Conservation (phyloP, 2,888 invertebrate species). For the Chrysolina haemoptera region DNA sequence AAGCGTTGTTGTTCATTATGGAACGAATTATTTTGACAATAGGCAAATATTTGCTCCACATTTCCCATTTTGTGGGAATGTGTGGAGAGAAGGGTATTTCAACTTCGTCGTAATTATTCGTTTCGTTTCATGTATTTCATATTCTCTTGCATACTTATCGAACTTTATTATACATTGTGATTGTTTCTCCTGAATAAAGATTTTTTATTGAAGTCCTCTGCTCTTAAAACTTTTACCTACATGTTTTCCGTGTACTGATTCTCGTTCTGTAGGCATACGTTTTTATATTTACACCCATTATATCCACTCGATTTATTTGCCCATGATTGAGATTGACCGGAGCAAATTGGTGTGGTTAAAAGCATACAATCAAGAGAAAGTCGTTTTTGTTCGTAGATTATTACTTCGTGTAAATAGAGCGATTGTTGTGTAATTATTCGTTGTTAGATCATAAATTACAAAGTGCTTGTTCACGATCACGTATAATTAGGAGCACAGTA, state of each 20-base stretch:
- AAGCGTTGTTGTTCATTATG: too few relatives aligned
- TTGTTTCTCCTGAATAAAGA: too few relatives aligned
- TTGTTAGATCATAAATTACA: constrained; percentile 26
- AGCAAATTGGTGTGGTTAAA: constrained; percentile 18
- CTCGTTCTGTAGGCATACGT: neutral
- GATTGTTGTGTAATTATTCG: constrained; percentile 25
- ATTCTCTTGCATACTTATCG: too few relatives aligned
- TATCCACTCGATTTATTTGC: neutral
- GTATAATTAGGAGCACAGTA: constrained; percentile 21
- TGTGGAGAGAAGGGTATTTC: too few relatives aligned
- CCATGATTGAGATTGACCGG: constrained; percentile 5
- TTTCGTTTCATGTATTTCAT: too few relatives aligned
- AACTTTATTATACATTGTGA: neutral
- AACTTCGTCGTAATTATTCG: too few relatives aligned
- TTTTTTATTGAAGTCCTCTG: too few relatives aligned
- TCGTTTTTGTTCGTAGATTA: constrained; percentile 21
- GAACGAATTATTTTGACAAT: too few relatives aligned
- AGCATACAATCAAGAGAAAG: constrained; percentile 20
- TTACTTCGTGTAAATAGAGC: constrained; percentile 20
- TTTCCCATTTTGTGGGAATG: too few relatives aligned
- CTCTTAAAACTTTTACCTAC: too few relatives aligned
- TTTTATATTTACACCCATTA: neutral
- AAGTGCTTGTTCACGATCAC: neutral
- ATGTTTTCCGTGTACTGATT: too few relatives aligned
- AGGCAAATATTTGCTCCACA: too few relatives aligned